A percentile compares a stretch with the other conserved stretches of the same genome.
These are phyloP conservation scores for Eupithecia centaureata DNA, from an alignment of 2,888 invertebrate genomes.

Conservation along the genomic window DNA sequence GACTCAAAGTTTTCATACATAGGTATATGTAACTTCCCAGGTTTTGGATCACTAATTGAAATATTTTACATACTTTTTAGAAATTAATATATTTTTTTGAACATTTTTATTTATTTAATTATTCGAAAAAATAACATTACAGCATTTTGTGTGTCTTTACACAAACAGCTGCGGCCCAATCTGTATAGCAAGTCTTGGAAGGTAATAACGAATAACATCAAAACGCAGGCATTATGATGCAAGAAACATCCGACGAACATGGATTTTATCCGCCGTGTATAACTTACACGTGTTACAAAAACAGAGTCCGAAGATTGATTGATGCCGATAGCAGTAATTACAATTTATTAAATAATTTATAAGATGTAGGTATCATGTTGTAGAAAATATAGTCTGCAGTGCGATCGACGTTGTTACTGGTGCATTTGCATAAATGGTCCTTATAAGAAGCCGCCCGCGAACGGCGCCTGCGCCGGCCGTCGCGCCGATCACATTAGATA, in stretches of 20 bases:
- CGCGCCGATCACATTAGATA: constrained; percentile 75
- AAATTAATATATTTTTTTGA: too few relatives aligned
- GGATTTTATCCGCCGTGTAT: background rate
- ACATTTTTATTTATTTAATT: too few relatives aligned
- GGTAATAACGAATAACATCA: background rate
- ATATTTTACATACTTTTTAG: too few relatives aligned
- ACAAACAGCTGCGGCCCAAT: background rate
- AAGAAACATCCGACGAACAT: background rate
- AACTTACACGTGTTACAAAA: constrained; percentile 49
- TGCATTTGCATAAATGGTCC: constrained; percentile 76
- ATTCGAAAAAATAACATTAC: too few relatives aligned
- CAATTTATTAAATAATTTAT: constrained; percentile 76
- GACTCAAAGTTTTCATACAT: too few relatives aligned
- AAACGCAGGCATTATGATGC: background rate
- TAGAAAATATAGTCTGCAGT: constrained; percentile 54
- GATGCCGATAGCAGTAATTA: constrained; percentile 67
- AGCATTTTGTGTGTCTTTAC: too few relatives aligned
- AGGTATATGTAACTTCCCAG: too few relatives aligned
- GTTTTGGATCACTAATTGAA: too few relatives aligned
- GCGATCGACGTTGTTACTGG: constrained; percentile 56
- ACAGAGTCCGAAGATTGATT: constrained; percentile 62
- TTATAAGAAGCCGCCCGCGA: constrained; percentile 69
- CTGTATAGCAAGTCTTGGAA: background rate
- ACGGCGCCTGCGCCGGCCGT: constrained; percentile 64
- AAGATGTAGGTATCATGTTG: constrained; percentile 45